Evolutionary conservation across 2,113 vertebrate species (phyloP), one percentile per base, ranked within the genome.

Genomic region (Clarias macrocephalus): DNA sequence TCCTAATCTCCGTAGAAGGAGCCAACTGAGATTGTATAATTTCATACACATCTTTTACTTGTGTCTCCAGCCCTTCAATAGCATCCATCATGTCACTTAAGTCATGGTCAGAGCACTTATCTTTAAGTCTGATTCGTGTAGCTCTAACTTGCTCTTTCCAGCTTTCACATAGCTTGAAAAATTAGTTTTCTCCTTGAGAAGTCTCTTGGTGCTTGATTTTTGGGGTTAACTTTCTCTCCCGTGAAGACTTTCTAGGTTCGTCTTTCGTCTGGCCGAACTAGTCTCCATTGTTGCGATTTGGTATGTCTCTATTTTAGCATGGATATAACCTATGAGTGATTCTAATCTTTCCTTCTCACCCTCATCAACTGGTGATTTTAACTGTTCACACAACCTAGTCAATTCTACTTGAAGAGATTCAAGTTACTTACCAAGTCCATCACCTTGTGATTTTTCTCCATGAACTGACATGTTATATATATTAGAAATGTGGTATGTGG

Each of bases 191-290:
- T 2, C 33, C 87, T 23, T 85, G 86, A 56, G 25, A 82, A 28
- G 13, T 30, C 28, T 87, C 77, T 85, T 87, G 86, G 15, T 89
- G 56, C 33, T 82, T 89, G 83, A 42, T 87, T 89, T 81, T 89
- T 89, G 23, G 79, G 3, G 88, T 88, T 76, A 84, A 65, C 13
- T 68, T 84, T 82, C 48, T 81, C n/a, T 89, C 85, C 1, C 82
- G 6, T 54, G 59, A 85, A 0, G 83, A 89, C 30, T 86, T 90
- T 9, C 84, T 86, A n/a, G 59, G 59, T 83, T 65, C 28, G 56
- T 42, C 48, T 30, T 42, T 42, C 42, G 3, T 42, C 68, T 75
- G 37, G 70, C 15, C 18, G 23, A 5, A n/a, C 23, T 48, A 19
- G 65, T 8, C 5, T 80, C 59, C 15, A 59, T 52, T 65, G 25